Base-by-base conservation (phyloP, 2,113 vertebrate species). In the Varanus komodoensis region DNA sequence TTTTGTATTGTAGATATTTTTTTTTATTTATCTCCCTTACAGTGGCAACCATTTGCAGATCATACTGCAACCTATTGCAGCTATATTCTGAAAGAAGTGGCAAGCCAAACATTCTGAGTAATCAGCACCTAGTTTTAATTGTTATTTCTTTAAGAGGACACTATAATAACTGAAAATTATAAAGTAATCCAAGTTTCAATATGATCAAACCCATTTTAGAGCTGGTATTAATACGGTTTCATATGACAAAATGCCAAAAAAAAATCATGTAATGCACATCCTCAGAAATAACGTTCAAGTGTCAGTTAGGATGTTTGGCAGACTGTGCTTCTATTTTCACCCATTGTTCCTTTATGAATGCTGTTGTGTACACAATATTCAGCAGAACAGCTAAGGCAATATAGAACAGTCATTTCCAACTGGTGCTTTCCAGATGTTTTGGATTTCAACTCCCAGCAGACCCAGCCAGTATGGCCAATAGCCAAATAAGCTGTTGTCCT, bases 1-100 rank as follows among this genome's bases (percentile, higher is more conserved):
- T 93, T 84, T 89, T 29, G 48, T 90, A 91, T 90, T 61, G 87
- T 91, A 78, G 73, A 25, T 87, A 95, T 95, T 95, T 95, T 95
- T 95, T 94, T 95, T 93, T 77, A 68, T 92, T 17, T 78, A 79
- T 1, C 14, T 93, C 73, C 91, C 93, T 92, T 84, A 68, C 74
- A 92, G 32, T 54, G 83, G 88, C 6, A 64, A 89, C 27, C 27
- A 74, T 86, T 93, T 92, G 94, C 90, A 94, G 44, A 85, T 7
- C 23, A 0, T 0, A 91, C 88, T 87, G 1, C 25, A 82, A 89
- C 50, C 29, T 92, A 92, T 94, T 89, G 89, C 92, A 90, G 93
- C 86, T 21, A 82, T 91, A 90, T 89, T 93, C 93, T 92, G 93
- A 79, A 61, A 92, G 81, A 0, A 1, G 89, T 12, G 23, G 48